phyloP scores from a whole-genome alignment of 2,113 vertebrate genomes.

The Channa argus region DNA sequence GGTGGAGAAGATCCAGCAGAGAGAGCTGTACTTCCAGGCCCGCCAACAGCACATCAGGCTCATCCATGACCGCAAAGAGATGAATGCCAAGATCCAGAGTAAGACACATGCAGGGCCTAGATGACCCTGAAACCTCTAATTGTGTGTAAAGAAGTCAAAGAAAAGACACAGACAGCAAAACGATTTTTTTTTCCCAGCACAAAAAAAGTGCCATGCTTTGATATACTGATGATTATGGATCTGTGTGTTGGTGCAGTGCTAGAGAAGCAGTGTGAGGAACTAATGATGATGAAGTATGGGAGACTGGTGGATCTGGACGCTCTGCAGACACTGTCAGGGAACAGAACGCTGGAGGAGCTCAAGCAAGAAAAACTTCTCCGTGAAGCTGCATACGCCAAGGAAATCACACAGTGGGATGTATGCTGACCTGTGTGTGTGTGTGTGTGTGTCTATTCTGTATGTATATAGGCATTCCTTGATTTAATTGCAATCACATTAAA shows the following conservation, averaged over 20 bases:
- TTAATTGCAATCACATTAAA: too few relatives aligned
- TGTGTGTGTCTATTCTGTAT: conserved; percentile 22
- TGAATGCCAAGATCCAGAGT: conserved; percentile 83
- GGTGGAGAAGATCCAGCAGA: conserved; percentile 85
- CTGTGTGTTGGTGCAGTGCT: conserved; percentile 78
- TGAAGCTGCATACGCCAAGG: conserved; percentile 76
- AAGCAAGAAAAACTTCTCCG: conserved; percentile 83
- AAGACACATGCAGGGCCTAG: neutral
- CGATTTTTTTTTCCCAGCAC: too few relatives aligned
- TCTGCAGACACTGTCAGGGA: conserved; percentile 87
- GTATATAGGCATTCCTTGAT: neutral
- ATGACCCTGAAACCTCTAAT: too few relatives aligned
- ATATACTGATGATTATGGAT: neutral
- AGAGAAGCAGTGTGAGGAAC: conserved; percentile 82
- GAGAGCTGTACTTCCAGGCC: conserved; percentile 81
- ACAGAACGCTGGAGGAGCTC: conserved; percentile 86
- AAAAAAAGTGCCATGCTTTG: neutral
- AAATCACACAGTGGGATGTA: conserved; percentile 89
- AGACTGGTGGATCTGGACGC: conserved; percentile 88
- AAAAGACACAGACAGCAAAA: neutral
- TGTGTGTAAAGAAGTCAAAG: too few relatives aligned
- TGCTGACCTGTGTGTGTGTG: conserved; percentile 21
- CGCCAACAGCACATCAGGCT: conserved; percentile 85
- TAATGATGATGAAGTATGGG: conserved; percentile 93
- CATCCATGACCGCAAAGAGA: conserved; percentile 83